Base-by-base conservation (phyloP, 2,888 invertebrate genomes). In the Amiota minor region DNA sequence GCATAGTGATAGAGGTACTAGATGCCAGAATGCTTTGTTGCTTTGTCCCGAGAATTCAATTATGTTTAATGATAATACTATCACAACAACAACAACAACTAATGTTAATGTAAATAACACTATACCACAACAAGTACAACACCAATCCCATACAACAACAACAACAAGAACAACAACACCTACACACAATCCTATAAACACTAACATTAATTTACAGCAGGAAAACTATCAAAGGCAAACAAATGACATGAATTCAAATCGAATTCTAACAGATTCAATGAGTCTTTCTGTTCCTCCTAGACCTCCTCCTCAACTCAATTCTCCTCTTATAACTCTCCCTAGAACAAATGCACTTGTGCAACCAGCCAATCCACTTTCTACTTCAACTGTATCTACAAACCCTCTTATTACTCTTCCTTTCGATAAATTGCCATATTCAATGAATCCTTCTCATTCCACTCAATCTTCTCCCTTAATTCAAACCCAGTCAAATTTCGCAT, bases 51-150 rank as follows among this genome's bases (percentile, higher is more conserved):
- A 23, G 11, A 50, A 50, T 59, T 16, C 59, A 53, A 18, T 9
- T 47, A 46, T 47, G 14, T 20, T 18, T 67, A 49, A 49, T 67
- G 14, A 64, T 35, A 72, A 68, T 74, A 68, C 11, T 61, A 12
- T 2, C 6, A 35, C 35, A 35, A 35, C 35, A 35, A 35, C 35
- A 35, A 50, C 53, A 50, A 71, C 67, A 62, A 55, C 71, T 77
- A 64, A 72, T 77, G 77, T 78, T 78, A 80, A 75, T 85, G 86
- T 86, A 84, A 81, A 85, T 85, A 86, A 84, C 77, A 80, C 79
- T 77, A 82, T 78, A 80, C 75, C 75, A 82, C 76, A 79, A 78
- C 76, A 70, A 75, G 67, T 50, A 76, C 72, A 69, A 68, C 71
- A 47, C 50, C 70, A 65, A 74, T 75, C 74, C 69, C 76, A 74